Base-by-base conservation (phyloP, 2,797 vertebrate genomes). In the Anas acuta region DNA sequence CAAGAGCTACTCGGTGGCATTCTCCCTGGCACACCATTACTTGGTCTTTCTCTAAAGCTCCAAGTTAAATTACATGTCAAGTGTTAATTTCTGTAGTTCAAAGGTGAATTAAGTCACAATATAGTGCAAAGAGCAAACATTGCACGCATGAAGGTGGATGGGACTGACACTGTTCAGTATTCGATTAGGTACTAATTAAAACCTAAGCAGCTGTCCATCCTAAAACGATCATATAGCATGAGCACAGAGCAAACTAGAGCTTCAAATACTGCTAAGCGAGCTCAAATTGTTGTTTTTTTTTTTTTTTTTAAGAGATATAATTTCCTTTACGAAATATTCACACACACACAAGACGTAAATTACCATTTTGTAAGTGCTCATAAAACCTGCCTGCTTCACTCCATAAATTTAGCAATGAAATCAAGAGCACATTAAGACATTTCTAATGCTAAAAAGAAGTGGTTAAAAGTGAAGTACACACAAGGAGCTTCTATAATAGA, bases 61-160 rank as follows among this genome's bases (percentile, higher is more conserved):
- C 41, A 65, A 60, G 47, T 56, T 86, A 86, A 95, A 79, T 84
- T 60, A 70, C 60, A 93, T 33, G 13, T 28, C 84, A 78, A 87
- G 64, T 41, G 76, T 54, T 25, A 90, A 28, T 20, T 81, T 35
- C 35, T 35, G 35, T 35, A 35, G 35, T 35, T 35, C 35, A 35
- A 35, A 35, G 35, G 35, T 35, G 35, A 35, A 64, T 81, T 61
- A 58, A 75, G 58, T 60, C 56, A 73, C 80, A 84, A 57, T 45
- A 39, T 0, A 92, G 60, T 4, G 25, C 53, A 82, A 89, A 56
- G 73, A 94, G 72, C 78, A 87, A 84, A 61, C 13, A 67, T 64
- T 76, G 84, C 7, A 3, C 0, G 0, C 71, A 65, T 0, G 1
- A 3, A 21, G 2, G 35, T 4, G 21, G 35, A 22, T 17, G 4